Evolutionary conservation across 2,888 invertebrate genomes (phyloP), one percentile per base, ranked within the genome.

Genomic region (Euplagia quadripunctaria): DNA sequence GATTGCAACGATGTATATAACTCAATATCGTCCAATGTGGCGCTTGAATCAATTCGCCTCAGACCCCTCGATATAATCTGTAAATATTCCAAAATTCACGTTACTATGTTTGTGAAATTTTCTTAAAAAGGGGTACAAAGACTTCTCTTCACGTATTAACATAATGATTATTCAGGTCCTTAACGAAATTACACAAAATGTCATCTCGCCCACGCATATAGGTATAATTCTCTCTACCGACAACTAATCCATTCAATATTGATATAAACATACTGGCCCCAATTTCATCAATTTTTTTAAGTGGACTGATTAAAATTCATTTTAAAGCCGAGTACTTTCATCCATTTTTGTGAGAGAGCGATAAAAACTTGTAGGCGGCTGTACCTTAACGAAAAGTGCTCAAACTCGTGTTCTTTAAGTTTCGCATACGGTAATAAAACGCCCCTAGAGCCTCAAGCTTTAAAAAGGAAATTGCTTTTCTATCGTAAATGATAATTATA

Each of bases 401-500:
- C 76, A 75, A 77, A 78, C 71, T 72, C 81, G 46, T 78, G 83
- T 78, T 82, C 77, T 73, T 77, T 80, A 73, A 80, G 81, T 81
- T 80, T 68, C 69, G 75, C 73, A 49, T 76, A 58, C 43, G 70
- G 70, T 68, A 74, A 82, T 83, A 82, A 86, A 82, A 85, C 79
- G 84, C 80, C 80, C 80, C 72, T 74, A 70, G 55, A 81, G 80
- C 82, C 77, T 64, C 72, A 64, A 79, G 81, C 79, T 79, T 85
- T 82, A 86, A 87, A 61, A 88, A 87, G 89, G 87, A 91, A 91
- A 91, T 91, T 89, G 86, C 87, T 83, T 87, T 88, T 87, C 87
- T 85, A 88, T 86, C 87, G 85, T 88, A 87, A 88, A 89, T 86
- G 79, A 85, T 89, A 89, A 91, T 92, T 89, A 89, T 84, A 82